Percentiles rank a stretch among this genome's conserved stretches.
phyloP scores from a whole-genome alignment of 2,888 invertebrate genomes.

The Himalopsyche tibetana region DNA sequence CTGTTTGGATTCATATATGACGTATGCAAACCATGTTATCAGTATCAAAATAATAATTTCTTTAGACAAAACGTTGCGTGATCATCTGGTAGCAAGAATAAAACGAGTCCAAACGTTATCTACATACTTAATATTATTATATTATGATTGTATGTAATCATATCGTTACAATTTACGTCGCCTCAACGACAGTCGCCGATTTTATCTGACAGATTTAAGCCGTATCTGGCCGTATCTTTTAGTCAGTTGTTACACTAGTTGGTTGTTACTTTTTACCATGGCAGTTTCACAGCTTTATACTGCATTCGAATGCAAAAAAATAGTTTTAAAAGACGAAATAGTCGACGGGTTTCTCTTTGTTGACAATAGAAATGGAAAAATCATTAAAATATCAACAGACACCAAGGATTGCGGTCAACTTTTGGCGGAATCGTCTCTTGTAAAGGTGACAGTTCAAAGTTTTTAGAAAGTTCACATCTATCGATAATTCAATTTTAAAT shows the following conservation, averaged over 20 bases:
- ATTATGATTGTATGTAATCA: too few species aligned
- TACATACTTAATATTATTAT: too few species aligned
- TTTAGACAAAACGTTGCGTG: too few species aligned
- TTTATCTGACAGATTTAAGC: too few species aligned
- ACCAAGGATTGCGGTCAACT: constrained; percentile 74
- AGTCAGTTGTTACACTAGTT: too few species aligned
- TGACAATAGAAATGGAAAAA: constrained; percentile 75
- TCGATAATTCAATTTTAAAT: neutral
- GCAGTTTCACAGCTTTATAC: constrained; percentile 7
- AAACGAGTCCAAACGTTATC: too few species aligned
- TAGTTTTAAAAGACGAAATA: constrained; percentile 76
- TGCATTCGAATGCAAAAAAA: constrained; percentile 64
- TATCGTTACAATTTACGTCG: too few species aligned
- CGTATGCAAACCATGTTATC: neutral
- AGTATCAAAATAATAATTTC: neutral
- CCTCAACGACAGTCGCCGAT: too few species aligned
- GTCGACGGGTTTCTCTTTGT: constrained; percentile 80
- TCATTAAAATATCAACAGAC: constrained; percentile 75
- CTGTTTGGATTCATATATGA: neutral
- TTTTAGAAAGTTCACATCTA: neutral
- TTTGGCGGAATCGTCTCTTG: constrained; percentile 73
- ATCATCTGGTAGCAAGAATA: too few species aligned
- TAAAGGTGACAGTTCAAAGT: constrained; percentile 73
- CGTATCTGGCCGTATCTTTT: too few species aligned
- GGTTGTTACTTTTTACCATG: constrained; percentile 23